phyloP scores from a whole-genome alignment of 2,113 vertebrate species.

The Rynchops niger region DNA sequence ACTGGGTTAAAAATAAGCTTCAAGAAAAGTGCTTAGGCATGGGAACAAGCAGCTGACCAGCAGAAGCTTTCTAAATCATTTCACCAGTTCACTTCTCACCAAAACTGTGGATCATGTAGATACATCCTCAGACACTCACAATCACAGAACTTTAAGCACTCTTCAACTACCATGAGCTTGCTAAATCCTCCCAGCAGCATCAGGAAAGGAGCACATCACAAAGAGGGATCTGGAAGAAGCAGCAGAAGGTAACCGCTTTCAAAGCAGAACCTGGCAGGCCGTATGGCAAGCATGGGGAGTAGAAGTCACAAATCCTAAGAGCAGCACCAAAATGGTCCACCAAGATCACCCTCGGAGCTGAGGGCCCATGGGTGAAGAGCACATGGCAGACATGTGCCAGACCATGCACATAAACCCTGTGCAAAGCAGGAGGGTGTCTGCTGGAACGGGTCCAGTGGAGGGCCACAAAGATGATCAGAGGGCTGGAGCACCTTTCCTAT shows the following conservation, averaged over 20 bases:
- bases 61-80: neutral
- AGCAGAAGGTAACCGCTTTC: neutral
- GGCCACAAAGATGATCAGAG: no score
- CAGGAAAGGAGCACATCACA: neutral
- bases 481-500: no score
- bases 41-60: constrained; percentile 17
- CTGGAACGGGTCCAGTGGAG: no score
- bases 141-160: neutral
- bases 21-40: neutral
- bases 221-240: neutral
- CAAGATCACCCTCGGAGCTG: neutral
- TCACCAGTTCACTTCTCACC: neutral
- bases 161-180: neutral
- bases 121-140: neutral
- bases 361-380: neutral
- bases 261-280: neutral
- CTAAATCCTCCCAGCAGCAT: neutral
- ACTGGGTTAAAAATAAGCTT: constrained; percentile 46
- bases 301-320: neutral
- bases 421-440: neutral
- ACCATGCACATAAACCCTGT: neutral
- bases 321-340: neutral
- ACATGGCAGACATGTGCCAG: fast-evolving
- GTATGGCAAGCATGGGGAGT: neutral
- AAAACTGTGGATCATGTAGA: neutral